Evolutionary conservation across 2,797 vertebrate genomes (phyloP), one percentile per base, ranked within the genome.

Genomic region (Paratrypauchen microcephalus): DNA sequence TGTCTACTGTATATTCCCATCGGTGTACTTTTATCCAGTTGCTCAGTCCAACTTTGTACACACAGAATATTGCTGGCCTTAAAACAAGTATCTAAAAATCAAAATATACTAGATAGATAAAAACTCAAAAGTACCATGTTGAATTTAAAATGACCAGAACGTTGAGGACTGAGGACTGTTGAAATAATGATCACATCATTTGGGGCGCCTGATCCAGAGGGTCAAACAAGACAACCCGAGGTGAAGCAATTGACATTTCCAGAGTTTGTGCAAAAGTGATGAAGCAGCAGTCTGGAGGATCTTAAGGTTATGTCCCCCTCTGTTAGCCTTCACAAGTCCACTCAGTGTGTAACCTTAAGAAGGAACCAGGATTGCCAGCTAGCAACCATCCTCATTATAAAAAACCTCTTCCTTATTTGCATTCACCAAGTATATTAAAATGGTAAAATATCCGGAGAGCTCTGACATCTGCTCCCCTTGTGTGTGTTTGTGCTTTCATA

Each of bases 221-320:
- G 72, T 81, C 75, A 76, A 73, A 81, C 62, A 55, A 74, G 58
- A 72, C 67, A 62, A 76, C 66, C 66, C 67, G 65, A 76, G 69
- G 41, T 47, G 66, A 65, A 68, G 62, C 26, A 74, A 73, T 47
- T 67, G 26, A 69, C 69, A 68, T 67, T 75, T 71, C 45, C 68
- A 71, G 8, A 71, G 28, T 12, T 15, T 69, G 24, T 56, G 52
- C 55, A 39, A 75, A 73, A 71, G 63, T 70, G 41, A 66, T 71
- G 73, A 71, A 57, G 50, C 55, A 69, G 73, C 68, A 64, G 54
- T 65, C 12, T 69, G 15, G 15, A 4, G 15, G 23, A 80, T 7
- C 41, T 70, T 69, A 63, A 73, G 68, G 66, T 55, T 66, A 74
- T 56, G 47, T 56, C 30, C 58, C 58, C 18, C 19, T 18, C 18